phyloP scores from a whole-genome alignment of 2,888 invertebrate species.

The Leucophora obtusa region DNA sequence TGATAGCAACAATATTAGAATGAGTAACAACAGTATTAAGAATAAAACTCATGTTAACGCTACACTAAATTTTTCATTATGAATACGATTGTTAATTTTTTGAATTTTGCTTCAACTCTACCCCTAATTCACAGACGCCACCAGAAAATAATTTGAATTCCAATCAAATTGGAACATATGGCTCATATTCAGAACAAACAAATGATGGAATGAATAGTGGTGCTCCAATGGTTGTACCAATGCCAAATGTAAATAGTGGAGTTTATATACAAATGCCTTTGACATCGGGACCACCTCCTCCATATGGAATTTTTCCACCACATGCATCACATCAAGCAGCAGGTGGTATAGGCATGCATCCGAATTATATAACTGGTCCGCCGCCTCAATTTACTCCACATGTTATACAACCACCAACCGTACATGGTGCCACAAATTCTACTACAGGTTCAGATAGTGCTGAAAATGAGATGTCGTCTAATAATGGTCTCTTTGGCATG shows the following conservation, averaged over 20 bases:
- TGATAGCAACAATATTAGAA: too few relatives aligned
- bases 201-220: conserved; percentile 48
- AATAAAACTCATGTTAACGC: too few relatives aligned
- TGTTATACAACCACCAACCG: conserved; percentile 38
- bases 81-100: too few relatives aligned
- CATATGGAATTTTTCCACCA: conserved; percentile 69
- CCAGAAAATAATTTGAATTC: conserved; percentile 60
- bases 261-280: conserved; percentile 68
- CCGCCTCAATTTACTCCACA: conserved; percentile 47
- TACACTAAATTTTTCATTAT: too few relatives aligned
- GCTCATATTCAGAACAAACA: conserved; percentile 55
- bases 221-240: conserved; percentile 54
- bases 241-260: conserved; percentile 52
- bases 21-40: too few relatives aligned
- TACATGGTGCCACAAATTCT: conserved; percentile 10
- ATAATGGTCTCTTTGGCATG: conserved; percentile 25
- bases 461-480: conserved; percentile 33
- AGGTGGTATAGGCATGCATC: conserved; percentile 46
- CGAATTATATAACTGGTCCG: conserved; percentile 45
- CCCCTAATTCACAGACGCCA: conserved; percentile 57
- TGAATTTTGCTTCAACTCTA: not conserved
- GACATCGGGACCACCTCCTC: conserved; percentile 48
- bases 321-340: conserved; percentile 64
- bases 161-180: conserved; percentile 53
- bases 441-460: conserved; percentile 20